These are phyloP conservation scores for Drosophila mayri DNA, from an alignment of 1,140 invertebrate genomes.

Conservation along the genomic window DNA sequence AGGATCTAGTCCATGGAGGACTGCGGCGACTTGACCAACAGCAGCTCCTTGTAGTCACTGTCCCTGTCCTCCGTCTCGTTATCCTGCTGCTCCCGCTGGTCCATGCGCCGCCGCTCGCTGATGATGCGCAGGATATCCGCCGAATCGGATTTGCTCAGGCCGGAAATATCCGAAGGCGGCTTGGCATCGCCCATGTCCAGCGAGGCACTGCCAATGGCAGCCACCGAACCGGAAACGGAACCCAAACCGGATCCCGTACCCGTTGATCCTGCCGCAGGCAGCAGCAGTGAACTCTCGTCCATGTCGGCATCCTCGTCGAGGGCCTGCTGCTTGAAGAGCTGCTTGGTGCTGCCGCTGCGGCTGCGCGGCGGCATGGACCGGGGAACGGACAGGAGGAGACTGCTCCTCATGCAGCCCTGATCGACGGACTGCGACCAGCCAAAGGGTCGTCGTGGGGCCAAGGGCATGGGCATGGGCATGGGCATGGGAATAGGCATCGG, in stretches of 20 bases:
- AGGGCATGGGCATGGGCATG: conserved; percentile 24
- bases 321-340: conserved; percentile 84
- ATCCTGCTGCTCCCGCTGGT: conserved; percentile 70
- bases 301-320: conserved; percentile 83
- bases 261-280: conserved; percentile 43
- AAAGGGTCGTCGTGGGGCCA: conserved; percentile 57
- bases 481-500: background rate
- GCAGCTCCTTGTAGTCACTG: conserved; percentile 81
- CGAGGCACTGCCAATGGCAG: conserved; percentile 3
- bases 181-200: conserved; percentile 24
- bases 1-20: conserved; percentile 74
- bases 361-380: conserved; percentile 82
- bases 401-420: conserved; percentile 69
- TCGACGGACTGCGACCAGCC: conserved; percentile 82
- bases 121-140: conserved; percentile 83
- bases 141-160: conserved; percentile 73
- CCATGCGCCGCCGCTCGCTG: conserved; percentile 81
- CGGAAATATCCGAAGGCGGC: conserved; percentile 7
- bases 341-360: conserved; percentile 84
- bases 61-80: conserved; percentile 53
- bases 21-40: conserved; percentile 81
- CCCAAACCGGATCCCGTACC: conserved; percentile 1
- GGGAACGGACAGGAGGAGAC: conserved; percentile 76
- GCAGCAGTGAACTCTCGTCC: conserved; percentile 78
- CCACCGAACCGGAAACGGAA: conserved; percentile 21